Conservation (phyloP, 2,113 vertebrate genomes). For the Odocoileus hemionus region DNA sequence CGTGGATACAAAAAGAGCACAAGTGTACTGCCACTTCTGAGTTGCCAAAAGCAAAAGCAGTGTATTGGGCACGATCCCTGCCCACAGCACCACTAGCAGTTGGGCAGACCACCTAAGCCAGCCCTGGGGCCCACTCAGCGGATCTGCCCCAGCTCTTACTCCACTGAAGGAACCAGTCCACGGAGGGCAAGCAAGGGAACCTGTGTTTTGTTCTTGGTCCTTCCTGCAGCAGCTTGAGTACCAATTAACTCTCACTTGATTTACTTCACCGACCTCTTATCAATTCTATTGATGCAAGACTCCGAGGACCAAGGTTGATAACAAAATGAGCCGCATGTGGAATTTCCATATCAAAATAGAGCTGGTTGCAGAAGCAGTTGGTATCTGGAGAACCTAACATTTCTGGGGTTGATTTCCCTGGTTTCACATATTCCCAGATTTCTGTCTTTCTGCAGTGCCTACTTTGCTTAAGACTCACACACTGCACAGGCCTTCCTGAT, state of each 20-base stretch:
- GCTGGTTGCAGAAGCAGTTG: neutral
- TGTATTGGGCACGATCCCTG: neutral
- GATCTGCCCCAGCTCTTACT: neutral
- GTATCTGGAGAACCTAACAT: neutral
- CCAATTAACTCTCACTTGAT: no score
- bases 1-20: neutral
- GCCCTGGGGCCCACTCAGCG: accelerated
- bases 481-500: neutral
- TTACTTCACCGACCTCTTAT: no score
- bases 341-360: neutral
- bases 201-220: neutral
- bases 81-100: neutral
- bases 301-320: neutral
- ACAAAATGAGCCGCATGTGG: neutral
- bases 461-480: neutral
- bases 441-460: neutral
- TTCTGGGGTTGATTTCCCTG: neutral
- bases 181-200: neutral
- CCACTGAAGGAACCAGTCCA: neutral
- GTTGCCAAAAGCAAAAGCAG: neutral
- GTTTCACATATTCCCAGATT: neutral
- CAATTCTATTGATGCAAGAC: neutral
- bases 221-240: neutral
- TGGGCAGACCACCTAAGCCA: neutral
- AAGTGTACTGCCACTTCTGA: neutral